phyloP scores from a whole-genome alignment of 2,113 vertebrate genomes.

The Myrmecophaga tridactyla region DNA sequence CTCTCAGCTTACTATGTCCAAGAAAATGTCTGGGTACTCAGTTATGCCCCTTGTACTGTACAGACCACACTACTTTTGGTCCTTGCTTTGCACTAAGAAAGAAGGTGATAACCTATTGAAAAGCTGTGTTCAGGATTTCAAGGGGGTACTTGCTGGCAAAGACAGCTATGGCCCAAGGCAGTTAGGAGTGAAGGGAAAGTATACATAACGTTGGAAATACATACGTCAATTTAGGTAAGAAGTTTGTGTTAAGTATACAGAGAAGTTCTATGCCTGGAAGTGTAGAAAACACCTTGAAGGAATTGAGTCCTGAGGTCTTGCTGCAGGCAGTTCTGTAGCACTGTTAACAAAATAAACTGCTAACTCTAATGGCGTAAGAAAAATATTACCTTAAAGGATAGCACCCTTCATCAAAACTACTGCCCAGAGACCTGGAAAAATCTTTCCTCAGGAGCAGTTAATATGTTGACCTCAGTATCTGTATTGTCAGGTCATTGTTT shows the following conservation, averaged over 20 bases:
- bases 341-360: slow-evolving; percentile 1
- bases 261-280: not conserved
- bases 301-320: not conserved
- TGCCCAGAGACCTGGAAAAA: not conserved
- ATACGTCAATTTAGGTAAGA: not conserved
- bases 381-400: not conserved
- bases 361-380: not conserved
- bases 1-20: not conserved
- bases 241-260: accelerated
- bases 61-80: not conserved
- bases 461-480: slow-evolving; percentile 20
- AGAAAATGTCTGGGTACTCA: not conserved
- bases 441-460: not conserved
- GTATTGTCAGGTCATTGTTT: not conserved
- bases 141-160: not conserved
- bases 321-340: slow-evolving; percentile 4
- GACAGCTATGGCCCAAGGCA: not conserved
- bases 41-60: not conserved
- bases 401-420: not conserved
- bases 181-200: not conserved
- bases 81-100: not conserved
- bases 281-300: not conserved
- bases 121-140: not conserved
- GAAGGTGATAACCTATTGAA: not conserved
- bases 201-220: not conserved